These are phyloP conservation scores for Pristionchus fissidentatus DNA, from an alignment of 2,888 invertebrate genomes.

Conservation along the genomic window DNA sequence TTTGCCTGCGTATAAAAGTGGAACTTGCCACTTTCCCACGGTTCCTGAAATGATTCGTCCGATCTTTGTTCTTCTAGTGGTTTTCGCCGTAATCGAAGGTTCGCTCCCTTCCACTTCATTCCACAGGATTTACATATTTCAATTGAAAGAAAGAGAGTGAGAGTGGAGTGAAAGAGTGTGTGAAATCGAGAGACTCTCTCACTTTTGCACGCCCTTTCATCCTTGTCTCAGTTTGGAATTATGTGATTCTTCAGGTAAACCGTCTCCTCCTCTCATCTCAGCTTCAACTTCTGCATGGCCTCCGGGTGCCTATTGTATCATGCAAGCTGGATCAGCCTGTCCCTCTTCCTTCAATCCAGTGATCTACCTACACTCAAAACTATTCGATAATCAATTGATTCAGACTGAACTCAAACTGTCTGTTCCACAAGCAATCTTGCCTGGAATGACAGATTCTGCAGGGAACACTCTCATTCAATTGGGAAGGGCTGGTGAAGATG, in stretches of 20 bases:
- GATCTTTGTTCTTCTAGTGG: no score
- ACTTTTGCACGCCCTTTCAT: background rate
- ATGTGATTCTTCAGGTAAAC: background rate
- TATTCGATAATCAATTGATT: background rate
- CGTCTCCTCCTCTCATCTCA: background rate
- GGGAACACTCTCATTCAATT: slow-evolving; percentile 31
- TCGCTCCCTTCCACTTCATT: background rate
- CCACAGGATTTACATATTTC: no score
- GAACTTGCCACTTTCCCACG: no score
- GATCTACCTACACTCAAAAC: background rate
- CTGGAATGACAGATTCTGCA: slow-evolving; percentile 22
- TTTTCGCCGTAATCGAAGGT: no score
- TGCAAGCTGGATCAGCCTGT: slow-evolving; percentile 21
- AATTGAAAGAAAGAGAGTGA: no score
- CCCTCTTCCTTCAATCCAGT: slow-evolving; percentile 22
- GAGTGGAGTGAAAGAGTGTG: no score
- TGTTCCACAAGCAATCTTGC: slow-evolving; percentile 22
- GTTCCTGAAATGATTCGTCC: no score
- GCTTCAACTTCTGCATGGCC: slow-evolving; percentile 31
- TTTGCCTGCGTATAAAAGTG: background rate
- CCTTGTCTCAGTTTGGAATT: no score
- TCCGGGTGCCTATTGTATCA: slow-evolving; percentile 29
- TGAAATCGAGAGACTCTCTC: background rate
- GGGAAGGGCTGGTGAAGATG: slow-evolving; percentile 30
- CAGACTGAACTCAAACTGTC: slow-evolving; percentile 32